Conservation (phyloP, 2,888 invertebrate species). For the Sesamia inferens region DNA sequence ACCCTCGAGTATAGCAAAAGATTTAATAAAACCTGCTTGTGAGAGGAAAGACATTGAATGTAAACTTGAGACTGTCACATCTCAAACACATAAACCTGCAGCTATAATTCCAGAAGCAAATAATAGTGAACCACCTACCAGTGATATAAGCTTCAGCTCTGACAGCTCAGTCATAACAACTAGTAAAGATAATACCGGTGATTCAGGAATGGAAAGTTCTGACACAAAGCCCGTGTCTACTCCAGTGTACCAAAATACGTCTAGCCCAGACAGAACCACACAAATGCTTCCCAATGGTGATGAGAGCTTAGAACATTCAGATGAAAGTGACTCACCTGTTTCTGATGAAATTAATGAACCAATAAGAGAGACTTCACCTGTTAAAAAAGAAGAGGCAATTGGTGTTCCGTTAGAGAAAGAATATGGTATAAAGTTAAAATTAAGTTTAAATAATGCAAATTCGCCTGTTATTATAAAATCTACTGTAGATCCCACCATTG, state of each 20-base stretch:
- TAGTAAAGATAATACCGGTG: slow-evolving; percentile 77
- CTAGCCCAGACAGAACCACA: slow-evolving; percentile 66
- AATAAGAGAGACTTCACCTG: slow-evolving; percentile 60
- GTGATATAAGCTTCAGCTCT: slow-evolving; percentile 77
- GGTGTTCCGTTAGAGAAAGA: slow-evolving; percentile 75
- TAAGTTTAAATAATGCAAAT: slow-evolving; percentile 87
- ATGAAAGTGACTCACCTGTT: slow-evolving; percentile 79
- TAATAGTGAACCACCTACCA: slow-evolving; percentile 73
- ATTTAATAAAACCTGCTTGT: slow-evolving; percentile 69
- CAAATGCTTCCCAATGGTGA: slow-evolving; percentile 79
- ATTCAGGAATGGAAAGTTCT: slow-evolving; percentile 76
- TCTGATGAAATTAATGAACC: slow-evolving; percentile 72
- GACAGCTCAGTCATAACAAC: slow-evolving; percentile 71
- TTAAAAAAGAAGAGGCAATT: slow-evolving; percentile 69
- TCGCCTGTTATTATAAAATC: slow-evolving; percentile 88
- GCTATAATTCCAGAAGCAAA: slow-evolving; percentile 61
- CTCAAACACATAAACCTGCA: slow-evolving; percentile 69
- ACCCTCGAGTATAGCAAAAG: slow-evolving; percentile 72
- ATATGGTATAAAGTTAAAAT: slow-evolving; percentile 86
- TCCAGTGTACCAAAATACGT: slow-evolving; percentile 67
- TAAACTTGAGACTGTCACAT: slow-evolving; percentile 74
- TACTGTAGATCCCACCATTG: slow-evolving; percentile 86
- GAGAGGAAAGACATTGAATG: slow-evolving; percentile 79
- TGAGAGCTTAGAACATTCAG: slow-evolving; percentile 79
- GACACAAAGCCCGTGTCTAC: slow-evolving; percentile 71